These are phyloP conservation scores for Pluvianellus socialis DNA, from an alignment of 2,113 vertebrate genomes.

Conservation along the genomic window DNA sequence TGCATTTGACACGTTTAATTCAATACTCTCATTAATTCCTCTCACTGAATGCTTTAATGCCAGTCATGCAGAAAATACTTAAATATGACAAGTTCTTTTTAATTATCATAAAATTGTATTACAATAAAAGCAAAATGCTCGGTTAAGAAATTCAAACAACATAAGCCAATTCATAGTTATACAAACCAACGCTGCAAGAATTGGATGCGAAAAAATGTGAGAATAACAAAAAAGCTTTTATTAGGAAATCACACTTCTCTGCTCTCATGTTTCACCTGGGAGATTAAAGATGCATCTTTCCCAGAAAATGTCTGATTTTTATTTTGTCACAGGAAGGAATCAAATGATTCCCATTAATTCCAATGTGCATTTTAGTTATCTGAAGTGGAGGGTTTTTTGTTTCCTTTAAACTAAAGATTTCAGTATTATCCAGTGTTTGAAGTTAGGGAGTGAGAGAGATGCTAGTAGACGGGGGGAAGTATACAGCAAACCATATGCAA, in stretches of 20 bases:
- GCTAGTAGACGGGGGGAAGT: conserved; percentile 2
- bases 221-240: conserved; percentile 3
- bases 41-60: not conserved
- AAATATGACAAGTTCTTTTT: conserved; percentile 25
- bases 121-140: conserved; percentile 31
- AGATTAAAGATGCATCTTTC: conserved; percentile 13
- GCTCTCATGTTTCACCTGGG: not conserved
- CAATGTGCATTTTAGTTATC: conserved; percentile 28
- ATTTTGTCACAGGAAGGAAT: conserved; percentile 33
- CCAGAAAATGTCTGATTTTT: conserved; percentile 39
- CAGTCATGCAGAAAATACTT: conserved; percentile 28
- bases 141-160: conserved; percentile 24
- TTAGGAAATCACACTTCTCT: not conserved
- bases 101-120: conserved; percentile 36
- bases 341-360: conserved; percentile 48
- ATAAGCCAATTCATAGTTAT: not conserved
- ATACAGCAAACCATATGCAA: conserved; percentile 35
- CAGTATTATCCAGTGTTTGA: conserved; percentile 24
- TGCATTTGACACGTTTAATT: conserved; percentile 37
- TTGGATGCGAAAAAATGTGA: conserved; percentile 23
- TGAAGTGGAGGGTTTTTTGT: conserved; percentile 29
- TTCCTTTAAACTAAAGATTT: conserved; percentile 44
- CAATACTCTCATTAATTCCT: conserved; percentile 51
- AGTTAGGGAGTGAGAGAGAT: conserved; percentile 11
- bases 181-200: conserved; percentile 34